Base-by-base conservation (phyloP, 2,113 vertebrate genomes). In the Gracilinanus agilis region DNA sequence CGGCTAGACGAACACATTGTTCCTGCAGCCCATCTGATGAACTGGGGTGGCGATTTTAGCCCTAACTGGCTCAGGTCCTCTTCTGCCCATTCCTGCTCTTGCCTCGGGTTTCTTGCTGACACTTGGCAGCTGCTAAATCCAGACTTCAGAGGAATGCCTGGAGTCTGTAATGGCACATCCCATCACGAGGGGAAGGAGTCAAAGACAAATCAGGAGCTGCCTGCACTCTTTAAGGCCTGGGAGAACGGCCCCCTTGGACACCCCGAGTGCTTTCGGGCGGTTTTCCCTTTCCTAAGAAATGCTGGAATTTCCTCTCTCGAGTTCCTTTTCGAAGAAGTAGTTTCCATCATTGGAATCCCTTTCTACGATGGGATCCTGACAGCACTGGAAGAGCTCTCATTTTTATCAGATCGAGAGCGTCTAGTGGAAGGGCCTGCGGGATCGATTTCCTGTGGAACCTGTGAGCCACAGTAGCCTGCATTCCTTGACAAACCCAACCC, bases 231-330 rank as follows among this genome's bases (percentile, higher is more conserved):
- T 91, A 90, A 34, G n/a, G 40, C 54, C 3, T 92, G 93, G 7
- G 16, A 94, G 67, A 53, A 44, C 55, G 53, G n/a, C 16, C 54
- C 61, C 44, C 49, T 95, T 95, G 40, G 53, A 89, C 95, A 83
- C 12, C n/a, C 19, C 55, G 24, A 90, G 24, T 75, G 23, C 19
- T 89, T 94, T 94, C 54, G 53, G 88, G 54, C n/a, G 5, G 12
- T 93, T 94, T 91, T 93, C 3, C 91, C 56, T 95, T 90, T 89
- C 90, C 92, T 44, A 91, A 88, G 44, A 90, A 55, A 91, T 92
- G 11, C 53, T 91, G 29, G n/a, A 44, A 83, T 93, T 13, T 83
- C 40, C 34, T 96, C 55, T 93, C 44, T 91, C 90, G 90, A 56
- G 89, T 90, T 95, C 34, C 19, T 83, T 34, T 92, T 93, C 92